Evolutionary conservation across 1,140 invertebrate genomes (phyloP), one percentile per base, ranked within the genome.

Genomic region (Cotesia typhae): DNA sequence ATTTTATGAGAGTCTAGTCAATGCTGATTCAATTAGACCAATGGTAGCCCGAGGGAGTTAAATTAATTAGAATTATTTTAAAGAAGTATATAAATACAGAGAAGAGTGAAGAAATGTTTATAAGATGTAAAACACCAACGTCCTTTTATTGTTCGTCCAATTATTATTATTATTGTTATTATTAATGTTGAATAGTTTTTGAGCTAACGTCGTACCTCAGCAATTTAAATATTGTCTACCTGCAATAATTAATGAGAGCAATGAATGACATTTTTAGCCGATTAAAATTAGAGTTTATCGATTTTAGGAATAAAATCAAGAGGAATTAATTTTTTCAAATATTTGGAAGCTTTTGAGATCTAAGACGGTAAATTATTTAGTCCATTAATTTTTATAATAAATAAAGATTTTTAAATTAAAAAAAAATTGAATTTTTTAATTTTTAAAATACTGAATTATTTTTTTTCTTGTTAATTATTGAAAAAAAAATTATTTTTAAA

Each of bases 61-160:
- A 35, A 35, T 35, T 35, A 9, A 35, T 61, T 61, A 35, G 17
- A 9, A 35, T 20, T 61, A 35, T 61, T 35, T 12, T 20, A 28
- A 12, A 4, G 12, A 35, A 61, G 17, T 17, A 59, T 17, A 36
- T 63, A 63, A 60, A 28, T 60, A 9, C 7, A 63, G 12, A 36
- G 41, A 65, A n/a, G 41, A 47, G 41, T 2, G 10, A 47, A 47
- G 53, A 55, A 55, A 55, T 55, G 17, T 55, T 55, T 55, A 55
- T 67, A 52, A 67, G 9, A 35, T 51, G 35, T 20, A 51, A 12
- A 64, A 57, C 52, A 41, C 66, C 53, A 67, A 55, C 51, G 51
- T 55, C 66, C 66, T 67, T 36, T 57, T 17, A 17, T 36, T 55
- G 12, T 36, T 67, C 52, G 66, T 67, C 66, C 66, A 67, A 52